Conservation (phyloP, 37 sponge, comb jelly and placozoan genomes). For the Crambe crambe region DNA sequence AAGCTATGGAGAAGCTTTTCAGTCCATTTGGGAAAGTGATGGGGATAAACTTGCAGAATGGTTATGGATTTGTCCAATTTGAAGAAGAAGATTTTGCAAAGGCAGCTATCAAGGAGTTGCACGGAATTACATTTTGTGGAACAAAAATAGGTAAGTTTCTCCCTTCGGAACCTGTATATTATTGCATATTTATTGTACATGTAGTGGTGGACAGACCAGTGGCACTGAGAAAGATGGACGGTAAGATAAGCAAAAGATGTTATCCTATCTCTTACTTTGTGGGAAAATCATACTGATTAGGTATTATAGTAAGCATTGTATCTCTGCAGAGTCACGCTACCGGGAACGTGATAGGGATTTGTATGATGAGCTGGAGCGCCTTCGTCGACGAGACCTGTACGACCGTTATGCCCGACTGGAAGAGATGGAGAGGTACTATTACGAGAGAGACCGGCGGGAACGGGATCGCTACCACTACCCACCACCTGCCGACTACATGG, state of each 20-base stretch:
- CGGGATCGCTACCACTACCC: background rate
- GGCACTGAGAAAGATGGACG: conserved; percentile 33
- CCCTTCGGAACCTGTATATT: background rate
- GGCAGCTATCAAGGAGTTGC: conserved; percentile 43
- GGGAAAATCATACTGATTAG: no score
- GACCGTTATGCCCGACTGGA: conserved; percentile 36
- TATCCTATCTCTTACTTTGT: no score
- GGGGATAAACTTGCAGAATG: conserved; percentile 44
- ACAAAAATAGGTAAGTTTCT: conserved; percentile 50
- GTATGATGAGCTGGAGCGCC: conserved; percentile 9
- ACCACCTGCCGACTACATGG: conserved; percentile 1
- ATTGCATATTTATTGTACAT: background rate
- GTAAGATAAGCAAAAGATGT: no score
- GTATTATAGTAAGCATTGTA: no score
- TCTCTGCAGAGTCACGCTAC: background rate
- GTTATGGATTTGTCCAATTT: conserved; percentile 75
- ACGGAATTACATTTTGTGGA: conserved; percentile 40
- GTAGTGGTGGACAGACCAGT: conserved; percentile 62
- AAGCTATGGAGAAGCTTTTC: conserved; percentile 39
- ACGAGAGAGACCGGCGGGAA: background rate
- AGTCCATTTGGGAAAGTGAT: conserved; percentile 36
- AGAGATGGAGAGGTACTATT: conserved; percentile 26
- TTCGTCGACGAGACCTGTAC: conserved; percentile 4
- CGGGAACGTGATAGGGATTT: conserved; percentile 9
- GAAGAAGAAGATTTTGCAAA: conserved; percentile 32